phyloP scores from a whole-genome alignment of 2,113 vertebrate species.

The Elachura formosa region DNA sequence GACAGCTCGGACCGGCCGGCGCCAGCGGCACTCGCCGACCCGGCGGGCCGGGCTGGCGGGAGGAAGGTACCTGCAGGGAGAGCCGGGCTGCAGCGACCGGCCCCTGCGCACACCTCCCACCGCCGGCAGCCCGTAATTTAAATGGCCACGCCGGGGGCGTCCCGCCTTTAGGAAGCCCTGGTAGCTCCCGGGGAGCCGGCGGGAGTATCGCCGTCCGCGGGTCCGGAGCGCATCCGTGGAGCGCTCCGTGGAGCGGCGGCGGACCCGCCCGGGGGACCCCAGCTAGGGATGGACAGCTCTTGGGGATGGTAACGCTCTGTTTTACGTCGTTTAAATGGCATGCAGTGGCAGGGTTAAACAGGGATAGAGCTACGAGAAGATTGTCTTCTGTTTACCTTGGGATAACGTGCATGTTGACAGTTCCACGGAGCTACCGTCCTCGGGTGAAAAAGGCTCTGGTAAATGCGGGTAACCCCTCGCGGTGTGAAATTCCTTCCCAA shows the following conservation, averaged over 20 bases:
- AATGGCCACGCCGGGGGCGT: fast-evolving
- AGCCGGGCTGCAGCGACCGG: background rate
- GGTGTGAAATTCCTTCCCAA: background rate
- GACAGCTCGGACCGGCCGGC: background rate
- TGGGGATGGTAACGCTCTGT: background rate
- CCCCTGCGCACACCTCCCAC: background rate
- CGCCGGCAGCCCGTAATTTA: background rate
- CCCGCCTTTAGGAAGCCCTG: background rate
- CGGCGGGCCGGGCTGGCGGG: background rate
- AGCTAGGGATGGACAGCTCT: background rate
- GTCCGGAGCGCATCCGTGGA: background rate
- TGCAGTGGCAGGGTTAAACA: background rate
- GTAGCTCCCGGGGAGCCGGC: background rate
- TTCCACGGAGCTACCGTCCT: background rate
- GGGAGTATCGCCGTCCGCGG: background rate
- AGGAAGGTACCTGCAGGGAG: background rate
- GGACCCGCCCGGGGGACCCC: too few species aligned
- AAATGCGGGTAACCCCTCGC: background rate
- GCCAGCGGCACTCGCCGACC: background rate
- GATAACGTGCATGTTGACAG: background rate
- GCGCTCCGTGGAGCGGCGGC: background rate
- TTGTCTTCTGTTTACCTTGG: background rate
- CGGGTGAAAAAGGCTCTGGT: background rate
- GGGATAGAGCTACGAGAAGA: background rate
- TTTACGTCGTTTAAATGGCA: background rate